These are phyloP conservation scores for Stigmatopora nigra DNA, from an alignment of 2,113 vertebrate genomes.

Conservation along the genomic window DNA sequence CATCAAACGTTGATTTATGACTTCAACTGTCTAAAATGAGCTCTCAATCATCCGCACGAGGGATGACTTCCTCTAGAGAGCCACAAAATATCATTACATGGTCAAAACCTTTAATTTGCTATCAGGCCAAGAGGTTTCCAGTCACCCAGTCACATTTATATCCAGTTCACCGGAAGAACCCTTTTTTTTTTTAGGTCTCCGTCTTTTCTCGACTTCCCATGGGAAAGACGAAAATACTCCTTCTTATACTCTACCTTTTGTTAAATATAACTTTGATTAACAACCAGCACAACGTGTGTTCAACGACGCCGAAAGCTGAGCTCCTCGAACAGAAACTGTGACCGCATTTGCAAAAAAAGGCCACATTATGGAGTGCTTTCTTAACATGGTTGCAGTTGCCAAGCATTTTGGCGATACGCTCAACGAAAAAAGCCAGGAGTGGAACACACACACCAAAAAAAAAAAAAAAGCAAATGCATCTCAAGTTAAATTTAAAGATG, in stretches of 20 bases:
- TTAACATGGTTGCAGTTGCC: constrained; percentile 71
- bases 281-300: constrained; percentile 50
- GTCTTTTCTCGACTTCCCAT: not conserved
- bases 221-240: constrained; percentile 13
- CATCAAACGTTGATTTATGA: constrained; percentile 63
- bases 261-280: constrained; percentile 31
- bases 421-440: constrained; percentile 59
- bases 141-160: constrained; percentile 42
- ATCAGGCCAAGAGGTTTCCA: constrained; percentile 57
- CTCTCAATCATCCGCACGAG: constrained; percentile 55
- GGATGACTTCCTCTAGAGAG: constrained; percentile 56
- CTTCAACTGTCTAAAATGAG: constrained; percentile 48
- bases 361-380: constrained; percentile 71
- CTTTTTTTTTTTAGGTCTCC: constrained; percentile 32
- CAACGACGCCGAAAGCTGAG: constrained; percentile 53
- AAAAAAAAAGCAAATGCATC: constrained; percentile 59
- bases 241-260: constrained; percentile 18
- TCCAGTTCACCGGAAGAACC: constrained; percentile 48
- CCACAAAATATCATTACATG: constrained; percentile 58
- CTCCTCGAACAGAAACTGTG: constrained; percentile 59
- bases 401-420: constrained; percentile 65
- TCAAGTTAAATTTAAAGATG: constrained; percentile 80
- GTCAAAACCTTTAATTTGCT: constrained; percentile 62
- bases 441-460: constrained; percentile 35
- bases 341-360: constrained; percentile 59